These are phyloP conservation scores for Bombus confusus DNA, from an alignment of 1,140 invertebrate genomes.

Conservation along the genomic window DNA sequence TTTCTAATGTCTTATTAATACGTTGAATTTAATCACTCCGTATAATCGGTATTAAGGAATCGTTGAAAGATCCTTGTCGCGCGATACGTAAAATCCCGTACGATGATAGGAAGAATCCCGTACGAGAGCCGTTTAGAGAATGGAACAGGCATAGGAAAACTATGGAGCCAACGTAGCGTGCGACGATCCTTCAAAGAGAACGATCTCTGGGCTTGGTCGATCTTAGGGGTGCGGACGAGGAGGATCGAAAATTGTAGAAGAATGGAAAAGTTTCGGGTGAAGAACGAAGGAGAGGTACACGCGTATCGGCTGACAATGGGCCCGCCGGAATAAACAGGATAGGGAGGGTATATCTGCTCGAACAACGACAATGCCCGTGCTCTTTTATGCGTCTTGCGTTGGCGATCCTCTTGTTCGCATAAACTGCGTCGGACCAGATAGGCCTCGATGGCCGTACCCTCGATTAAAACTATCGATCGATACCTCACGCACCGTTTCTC, in stretches of 20 bases:
- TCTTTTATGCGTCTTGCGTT: conserved; percentile 72
- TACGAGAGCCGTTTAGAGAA: not conserved
- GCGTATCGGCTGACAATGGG: conserved; percentile 49
- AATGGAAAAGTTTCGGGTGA: conserved; percentile 14
- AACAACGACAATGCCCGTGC: conserved; percentile 62
- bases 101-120: not conserved
- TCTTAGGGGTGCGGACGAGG: not conserved
- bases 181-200: not conserved
- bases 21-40: not conserved
- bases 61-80: too few relatives aligned
- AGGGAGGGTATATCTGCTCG: conserved; percentile 55
- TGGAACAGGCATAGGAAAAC: not conserved
- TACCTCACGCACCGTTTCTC: conserved; percentile 32
- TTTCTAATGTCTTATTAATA: not conserved
- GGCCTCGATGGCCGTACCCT: conserved; percentile 59
- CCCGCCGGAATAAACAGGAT: conserved; percentile 47
- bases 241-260: conserved; percentile 19
- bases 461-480: conserved; percentile 72
- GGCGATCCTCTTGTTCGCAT: conserved; percentile 73
- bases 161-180: not conserved
- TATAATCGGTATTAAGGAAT: not conserved
- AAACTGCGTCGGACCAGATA: conserved; percentile 66
- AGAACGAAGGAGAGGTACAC: not conserved
- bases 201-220: not conserved
- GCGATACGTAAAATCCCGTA: not conserved